Evolutionary conservation across 2,113 vertebrate genomes (phyloP).

Genomic region (Coptodon bakossiorum): DNA sequence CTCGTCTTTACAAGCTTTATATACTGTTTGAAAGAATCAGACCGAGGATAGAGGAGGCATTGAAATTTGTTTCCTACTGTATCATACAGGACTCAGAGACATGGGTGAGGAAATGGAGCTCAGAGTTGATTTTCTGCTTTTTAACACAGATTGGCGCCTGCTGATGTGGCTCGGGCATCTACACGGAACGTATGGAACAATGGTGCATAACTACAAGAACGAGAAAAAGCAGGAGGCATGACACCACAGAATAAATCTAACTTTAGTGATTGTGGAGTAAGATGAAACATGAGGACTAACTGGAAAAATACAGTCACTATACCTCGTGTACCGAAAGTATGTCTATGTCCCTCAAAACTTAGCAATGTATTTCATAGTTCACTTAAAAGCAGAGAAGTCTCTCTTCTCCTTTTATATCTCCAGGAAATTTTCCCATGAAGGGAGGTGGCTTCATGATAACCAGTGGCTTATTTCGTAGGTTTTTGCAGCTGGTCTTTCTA

Average conservation of each 20-base stretch:
- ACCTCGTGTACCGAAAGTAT: not conserved
- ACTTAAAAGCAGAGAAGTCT: not conserved
- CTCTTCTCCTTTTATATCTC: not conserved
- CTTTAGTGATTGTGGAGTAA: not conserved
- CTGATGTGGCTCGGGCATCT: not conserved
- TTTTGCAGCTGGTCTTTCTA: not conserved
- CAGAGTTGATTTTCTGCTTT: not conserved
- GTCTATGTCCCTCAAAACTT: not conserved
- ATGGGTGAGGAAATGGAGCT: not conserved
- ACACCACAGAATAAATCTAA: not conserved
- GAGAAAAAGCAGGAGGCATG: not conserved
- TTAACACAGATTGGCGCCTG: not conserved
- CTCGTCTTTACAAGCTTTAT: not conserved
- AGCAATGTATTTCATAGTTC: not conserved
- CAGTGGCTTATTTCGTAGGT: rapidly evolving
- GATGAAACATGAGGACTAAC: not conserved
- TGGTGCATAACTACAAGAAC: not conserved
- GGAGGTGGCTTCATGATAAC: not conserved
- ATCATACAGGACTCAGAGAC: not conserved
- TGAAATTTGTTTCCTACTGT: not conserved
- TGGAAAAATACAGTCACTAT: not conserved
- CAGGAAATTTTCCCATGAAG: not conserved
- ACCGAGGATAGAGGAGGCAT: not conserved
- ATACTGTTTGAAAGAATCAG: not conserved
- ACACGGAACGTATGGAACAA: not conserved